Conservation (phyloP, 2,113 vertebrate genomes). For the Myrmecobius fasciatus region DNA sequence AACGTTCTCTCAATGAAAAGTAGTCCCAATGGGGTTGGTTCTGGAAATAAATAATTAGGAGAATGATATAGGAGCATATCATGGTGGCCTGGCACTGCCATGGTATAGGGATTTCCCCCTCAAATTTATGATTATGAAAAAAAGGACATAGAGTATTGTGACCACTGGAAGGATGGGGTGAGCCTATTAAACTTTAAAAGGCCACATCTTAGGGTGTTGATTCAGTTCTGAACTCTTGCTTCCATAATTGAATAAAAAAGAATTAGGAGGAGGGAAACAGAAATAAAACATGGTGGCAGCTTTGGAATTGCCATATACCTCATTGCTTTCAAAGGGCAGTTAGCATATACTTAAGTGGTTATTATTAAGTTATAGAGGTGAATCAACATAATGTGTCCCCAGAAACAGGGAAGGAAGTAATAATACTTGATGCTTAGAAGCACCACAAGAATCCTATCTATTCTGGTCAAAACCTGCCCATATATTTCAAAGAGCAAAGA, state of each 20-base stretch:
- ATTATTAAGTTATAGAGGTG: background rate
- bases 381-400: background rate
- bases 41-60: slow-evolving; percentile 59
- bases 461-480: background rate
- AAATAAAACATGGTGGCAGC: background rate
- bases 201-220: background rate
- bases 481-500: slow-evolving; percentile 2
- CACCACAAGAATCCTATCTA: background rate
- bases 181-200: background rate
- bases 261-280: background rate
- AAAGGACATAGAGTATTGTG: background rate
- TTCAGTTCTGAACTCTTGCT: background rate
- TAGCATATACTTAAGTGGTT: background rate
- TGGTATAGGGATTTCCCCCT: background rate
- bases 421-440: background rate
- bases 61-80: slow-evolving; percentile 37
- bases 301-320: background rate
- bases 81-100: slow-evolving; percentile 27
- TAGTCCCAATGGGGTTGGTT: slow-evolving; percentile 14
- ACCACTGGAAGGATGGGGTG: background rate
- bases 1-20: slow-evolving; percentile 45
- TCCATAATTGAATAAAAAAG: slow-evolving; percentile 35
- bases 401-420: background rate
- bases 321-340: background rate
- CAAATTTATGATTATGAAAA: background rate